phyloP scores from a whole-genome alignment of 2,113 vertebrate genomes.

The Ophthalmolycus amberensis region DNA sequence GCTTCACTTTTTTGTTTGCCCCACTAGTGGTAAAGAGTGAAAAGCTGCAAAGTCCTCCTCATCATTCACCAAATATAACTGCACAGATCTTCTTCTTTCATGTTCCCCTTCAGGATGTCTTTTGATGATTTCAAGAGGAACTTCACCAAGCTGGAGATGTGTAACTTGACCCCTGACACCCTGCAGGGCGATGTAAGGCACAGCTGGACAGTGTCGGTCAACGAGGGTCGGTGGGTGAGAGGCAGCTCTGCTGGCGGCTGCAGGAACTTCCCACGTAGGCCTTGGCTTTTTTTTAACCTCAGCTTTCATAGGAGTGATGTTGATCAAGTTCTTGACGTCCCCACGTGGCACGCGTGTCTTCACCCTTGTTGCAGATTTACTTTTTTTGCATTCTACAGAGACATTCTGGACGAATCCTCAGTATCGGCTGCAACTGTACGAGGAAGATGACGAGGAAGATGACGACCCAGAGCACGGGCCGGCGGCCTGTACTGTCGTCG shows the following conservation, averaged over 20 bases:
- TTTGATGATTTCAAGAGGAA: constrained; percentile 92
- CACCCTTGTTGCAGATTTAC: neutral
- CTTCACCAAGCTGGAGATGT: constrained; percentile 98
- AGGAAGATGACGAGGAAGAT: constrained; percentile 95
- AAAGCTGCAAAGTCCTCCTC: neutral
- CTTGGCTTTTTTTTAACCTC: neutral
- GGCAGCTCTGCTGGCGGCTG: constrained; percentile 97
- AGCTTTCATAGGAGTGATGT: neutral
- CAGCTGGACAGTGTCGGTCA: constrained; percentile 93
- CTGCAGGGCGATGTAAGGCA: constrained; percentile 88
- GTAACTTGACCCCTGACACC: constrained; percentile 94
- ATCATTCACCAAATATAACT: neutral
- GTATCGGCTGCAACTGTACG: constrained; percentile 92
- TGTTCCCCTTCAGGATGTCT: constrained; percentile 87
- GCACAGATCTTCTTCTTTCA: neutral
- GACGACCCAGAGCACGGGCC: constrained; percentile 90
- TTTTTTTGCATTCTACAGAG: constrained; percentile 79
- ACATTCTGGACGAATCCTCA: constrained; percentile 99
- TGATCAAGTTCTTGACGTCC: neutral
- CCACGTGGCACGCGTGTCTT: neutral
- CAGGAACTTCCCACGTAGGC: constrained; percentile 92
- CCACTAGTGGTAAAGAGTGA: neutral
- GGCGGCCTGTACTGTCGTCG: constrained; percentile 91
- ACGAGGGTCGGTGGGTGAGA: constrained; percentile 96
- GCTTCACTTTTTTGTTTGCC: neutral